Evolutionary conservation across 2,113 vertebrate genomes (phyloP).

Genomic region (Donacobius atricapilla): DNA sequence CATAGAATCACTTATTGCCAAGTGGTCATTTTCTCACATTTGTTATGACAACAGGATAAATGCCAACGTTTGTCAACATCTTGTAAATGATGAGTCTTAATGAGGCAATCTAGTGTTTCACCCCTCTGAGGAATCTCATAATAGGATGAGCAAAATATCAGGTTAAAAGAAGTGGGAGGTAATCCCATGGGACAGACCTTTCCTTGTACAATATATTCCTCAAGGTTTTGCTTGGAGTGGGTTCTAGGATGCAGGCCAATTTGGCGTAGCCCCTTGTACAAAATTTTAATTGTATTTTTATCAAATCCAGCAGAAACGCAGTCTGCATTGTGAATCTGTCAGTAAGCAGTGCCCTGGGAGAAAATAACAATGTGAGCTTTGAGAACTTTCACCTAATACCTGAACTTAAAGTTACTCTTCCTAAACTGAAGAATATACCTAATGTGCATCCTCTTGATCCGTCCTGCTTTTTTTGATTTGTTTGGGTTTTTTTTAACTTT

Average conservation of each 20-base stretch:
- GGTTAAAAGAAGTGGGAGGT: constrained; percentile 73
- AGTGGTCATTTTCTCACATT: constrained; percentile 82
- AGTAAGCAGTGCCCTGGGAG: constrained; percentile 13
- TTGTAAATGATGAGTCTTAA: constrained; percentile 83
- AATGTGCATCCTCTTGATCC: not conserved
- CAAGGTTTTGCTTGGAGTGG: constrained; percentile 72
- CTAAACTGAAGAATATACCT: not conserved
- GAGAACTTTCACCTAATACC: constrained; percentile 34
- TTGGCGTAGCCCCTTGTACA: constrained; percentile 65
- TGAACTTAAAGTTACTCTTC: not conserved
- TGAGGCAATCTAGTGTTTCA: constrained; percentile 78
- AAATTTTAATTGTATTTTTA: constrained; percentile 79
- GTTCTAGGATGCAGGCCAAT: constrained; percentile 77
- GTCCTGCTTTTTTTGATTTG: not conserved
- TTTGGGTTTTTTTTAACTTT: not conserved
- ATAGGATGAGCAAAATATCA: constrained; percentile 79
- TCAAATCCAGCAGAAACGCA: constrained; percentile 73
- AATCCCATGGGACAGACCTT: constrained; percentile 66
- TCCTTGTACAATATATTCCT: constrained; percentile 70
- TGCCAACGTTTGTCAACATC: constrained; percentile 81
- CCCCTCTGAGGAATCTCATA: constrained; percentile 75
- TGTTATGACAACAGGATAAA: constrained; percentile 82
- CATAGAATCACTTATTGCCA: constrained; percentile 71
- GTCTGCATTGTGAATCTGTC: constrained; percentile 61
- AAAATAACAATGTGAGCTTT: constrained; percentile 23